Evolutionary conservation across 2,888 invertebrate genomes (phyloP).

Genomic region (Himalopsyche anomala): DNA sequence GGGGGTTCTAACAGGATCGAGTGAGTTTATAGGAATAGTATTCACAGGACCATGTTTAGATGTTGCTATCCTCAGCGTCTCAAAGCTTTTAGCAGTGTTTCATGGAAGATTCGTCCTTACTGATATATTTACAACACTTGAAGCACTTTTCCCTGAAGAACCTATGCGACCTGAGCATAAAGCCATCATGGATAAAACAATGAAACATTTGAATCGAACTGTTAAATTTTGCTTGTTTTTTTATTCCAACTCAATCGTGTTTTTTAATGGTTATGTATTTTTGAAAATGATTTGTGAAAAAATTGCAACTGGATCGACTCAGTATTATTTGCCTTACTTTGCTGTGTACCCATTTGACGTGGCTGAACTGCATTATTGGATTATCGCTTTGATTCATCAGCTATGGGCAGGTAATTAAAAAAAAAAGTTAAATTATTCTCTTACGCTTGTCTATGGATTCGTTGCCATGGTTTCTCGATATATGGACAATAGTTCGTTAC

Average conservation of each 20-base stretch:
- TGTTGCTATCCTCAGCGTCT: not conserved
- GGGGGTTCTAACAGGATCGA: too few species aligned
- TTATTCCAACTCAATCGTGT: not conserved
- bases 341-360: not conserved
- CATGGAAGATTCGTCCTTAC: not conserved
- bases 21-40: too few species aligned
- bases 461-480: too few species aligned
- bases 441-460: too few species aligned
- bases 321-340: not conserved
- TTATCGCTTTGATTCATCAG: not conserved
- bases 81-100: not conserved
- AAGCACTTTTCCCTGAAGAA: not conserved
- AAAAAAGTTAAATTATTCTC: not conserved
- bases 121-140: not conserved
- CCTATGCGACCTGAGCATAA: not conserved
- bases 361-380: not conserved
- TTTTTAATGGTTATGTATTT: not conserved
- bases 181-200: not conserved
- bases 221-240: not conserved
- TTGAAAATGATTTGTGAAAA: conserved; percentile 5
- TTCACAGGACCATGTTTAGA: not conserved
- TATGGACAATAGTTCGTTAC: too few species aligned
- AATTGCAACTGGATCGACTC: not conserved
- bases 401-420: not conserved
- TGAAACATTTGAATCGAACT: not conserved